Percentiles rank a stretch among this genome's conserved stretches.
phyloP scores from a whole-genome alignment of 2,888 invertebrate species.

The Hedychridium roseum region DNA sequence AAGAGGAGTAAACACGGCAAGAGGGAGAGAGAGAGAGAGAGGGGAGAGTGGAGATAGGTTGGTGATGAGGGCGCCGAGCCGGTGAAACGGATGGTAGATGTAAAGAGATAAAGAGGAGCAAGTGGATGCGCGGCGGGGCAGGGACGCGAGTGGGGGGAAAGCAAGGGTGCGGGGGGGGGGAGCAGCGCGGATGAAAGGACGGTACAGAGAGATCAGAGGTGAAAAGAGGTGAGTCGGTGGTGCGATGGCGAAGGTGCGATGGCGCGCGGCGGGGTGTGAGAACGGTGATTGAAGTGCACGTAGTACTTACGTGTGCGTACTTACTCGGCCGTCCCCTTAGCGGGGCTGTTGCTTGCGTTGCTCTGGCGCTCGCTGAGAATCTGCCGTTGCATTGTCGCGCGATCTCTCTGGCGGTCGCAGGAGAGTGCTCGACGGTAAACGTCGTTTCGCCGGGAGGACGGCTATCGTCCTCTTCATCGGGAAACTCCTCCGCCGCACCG shows the following conservation, averaged over 20 bases:
- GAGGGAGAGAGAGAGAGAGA: not conserved
- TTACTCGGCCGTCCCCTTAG: constrained; percentile 34
- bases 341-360: not conserved
- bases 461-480: not conserved
- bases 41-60: not conserved
- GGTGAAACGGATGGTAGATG: not conserved
- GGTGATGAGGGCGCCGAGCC: not conserved
- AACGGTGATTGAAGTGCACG: constrained; percentile 59
- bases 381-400: constrained; percentile 30
- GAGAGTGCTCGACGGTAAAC: constrained; percentile 21
- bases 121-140: constrained; percentile 21
- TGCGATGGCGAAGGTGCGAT: constrained; percentile 53
- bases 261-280: constrained; percentile 50
- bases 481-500: not conserved
- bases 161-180: constrained; percentile 1
- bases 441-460: constrained; percentile 18
- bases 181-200: constrained; percentile 47
- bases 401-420: constrained; percentile 41
- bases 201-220: constrained; percentile 50
- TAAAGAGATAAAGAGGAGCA: constrained; percentile 8
- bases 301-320: constrained; percentile 53
- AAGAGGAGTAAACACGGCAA: not conserved
- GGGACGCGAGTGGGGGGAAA: constrained; percentile 10
- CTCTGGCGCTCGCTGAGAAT: not conserved
- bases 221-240: constrained; percentile 41